These are phyloP conservation scores for Rhincodon typus DNA, from an alignment of 2,797 vertebrate species.

Conservation along the genomic window DNA sequence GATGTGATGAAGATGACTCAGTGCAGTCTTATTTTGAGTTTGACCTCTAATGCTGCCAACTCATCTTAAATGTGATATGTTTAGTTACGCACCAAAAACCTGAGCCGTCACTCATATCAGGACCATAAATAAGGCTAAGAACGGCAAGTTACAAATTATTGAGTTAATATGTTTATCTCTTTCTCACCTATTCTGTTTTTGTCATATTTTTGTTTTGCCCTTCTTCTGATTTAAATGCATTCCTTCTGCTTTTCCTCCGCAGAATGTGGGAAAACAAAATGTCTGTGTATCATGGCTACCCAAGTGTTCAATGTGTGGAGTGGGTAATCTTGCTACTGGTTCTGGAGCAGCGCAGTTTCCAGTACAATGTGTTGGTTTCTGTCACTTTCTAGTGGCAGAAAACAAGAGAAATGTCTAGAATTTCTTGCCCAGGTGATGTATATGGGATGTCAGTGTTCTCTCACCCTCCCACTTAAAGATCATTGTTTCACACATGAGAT, in stretches of 20 bases:
- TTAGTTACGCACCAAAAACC: not conserved
- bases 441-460: not conserved
- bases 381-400: not conserved
- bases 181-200: not conserved
- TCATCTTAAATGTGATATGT: not conserved
- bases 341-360: not conserved
- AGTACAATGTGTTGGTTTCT: not conserved
- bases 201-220: not conserved
- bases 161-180: not conserved
- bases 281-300: not conserved
- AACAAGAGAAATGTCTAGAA: not conserved
- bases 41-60: not conserved
- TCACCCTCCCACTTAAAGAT: not conserved
- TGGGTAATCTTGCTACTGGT: not conserved
- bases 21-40: not conserved
- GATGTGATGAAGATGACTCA: not conserved
- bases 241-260: not conserved
- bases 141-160: not conserved
- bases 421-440: not conserved
- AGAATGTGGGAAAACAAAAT: not conserved
- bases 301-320: not conserved
- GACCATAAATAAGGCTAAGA: not conserved
- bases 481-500: not conserved
- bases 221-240: not conserved
- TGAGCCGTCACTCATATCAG: not conserved